Conservation (phyloP, 1,140 invertebrate species). For the Sarcophaga peregrina region DNA sequence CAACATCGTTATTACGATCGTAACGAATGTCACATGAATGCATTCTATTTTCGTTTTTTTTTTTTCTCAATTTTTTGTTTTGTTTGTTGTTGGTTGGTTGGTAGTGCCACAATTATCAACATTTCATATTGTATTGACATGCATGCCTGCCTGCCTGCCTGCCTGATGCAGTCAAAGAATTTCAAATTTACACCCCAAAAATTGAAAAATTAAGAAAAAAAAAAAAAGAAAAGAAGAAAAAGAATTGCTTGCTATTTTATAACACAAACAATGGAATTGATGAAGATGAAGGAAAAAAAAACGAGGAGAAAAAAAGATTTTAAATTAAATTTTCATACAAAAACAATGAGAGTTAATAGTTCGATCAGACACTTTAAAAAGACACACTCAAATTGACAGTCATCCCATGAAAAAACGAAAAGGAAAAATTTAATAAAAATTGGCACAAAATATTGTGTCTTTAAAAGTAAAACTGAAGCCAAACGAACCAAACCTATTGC, state of each 20-base stretch:
- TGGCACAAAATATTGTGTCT: not conserved
- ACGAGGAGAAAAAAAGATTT: not conserved
- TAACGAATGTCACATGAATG: conserved; percentile 21
- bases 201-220: not conserved
- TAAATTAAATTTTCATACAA: conserved; percentile 8
- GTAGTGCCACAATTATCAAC: conserved; percentile 12
- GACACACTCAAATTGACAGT: conserved; percentile 41
- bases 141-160: not conserved
- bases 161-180: not conserved
- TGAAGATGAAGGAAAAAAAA: not conserved
- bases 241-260: not conserved
- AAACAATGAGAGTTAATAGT: conserved; percentile 39
- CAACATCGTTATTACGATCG: not conserved
- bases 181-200: conserved; percentile 38
- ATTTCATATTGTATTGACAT: conserved; percentile 25
- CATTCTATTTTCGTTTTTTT: not conserved
- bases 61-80: not conserved
- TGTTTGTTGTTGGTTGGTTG: not conserved
- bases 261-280: not conserved
- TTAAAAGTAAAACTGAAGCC: not conserved
- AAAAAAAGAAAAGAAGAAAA: not conserved
- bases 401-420: conserved; percentile 29
- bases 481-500: not conserved
- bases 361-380: conserved; percentile 38
- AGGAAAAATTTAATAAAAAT: conserved; percentile 48